A percentile compares a stretch with the other conserved stretches of the same genome.
These are phyloP conservation scores for Rhaphigaster nebulosa DNA, from an alignment of 2,888 invertebrate genomes.

Conservation along the genomic window DNA sequence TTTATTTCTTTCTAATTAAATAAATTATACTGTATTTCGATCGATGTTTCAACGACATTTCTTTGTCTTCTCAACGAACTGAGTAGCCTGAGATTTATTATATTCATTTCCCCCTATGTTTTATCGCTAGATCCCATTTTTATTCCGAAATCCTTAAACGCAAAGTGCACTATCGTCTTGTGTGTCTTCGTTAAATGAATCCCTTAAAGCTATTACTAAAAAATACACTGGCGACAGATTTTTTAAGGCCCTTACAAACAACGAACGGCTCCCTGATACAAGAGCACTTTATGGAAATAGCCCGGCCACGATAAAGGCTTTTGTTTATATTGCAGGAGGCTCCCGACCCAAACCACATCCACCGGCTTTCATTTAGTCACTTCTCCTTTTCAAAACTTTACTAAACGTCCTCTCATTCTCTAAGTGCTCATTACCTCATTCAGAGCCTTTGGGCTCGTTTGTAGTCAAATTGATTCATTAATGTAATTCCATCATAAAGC, in stretches of 20 bases:
- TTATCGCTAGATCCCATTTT: not conserved
- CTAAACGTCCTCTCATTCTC: slow-evolving; percentile 1
- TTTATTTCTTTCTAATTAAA: too few relatives aligned
- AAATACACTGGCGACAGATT: not conserved
- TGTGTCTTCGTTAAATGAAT: not conserved
- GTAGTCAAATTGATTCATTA: not conserved
- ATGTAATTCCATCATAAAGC: not conserved
- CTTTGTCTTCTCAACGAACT: too few relatives aligned
- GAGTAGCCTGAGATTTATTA: too few relatives aligned
- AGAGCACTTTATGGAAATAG: slow-evolving; percentile 39
- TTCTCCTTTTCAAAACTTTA: slow-evolving; percentile 23
- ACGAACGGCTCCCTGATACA: not conserved
- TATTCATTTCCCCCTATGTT: too few relatives aligned
- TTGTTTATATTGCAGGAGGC: slow-evolving; percentile 1
- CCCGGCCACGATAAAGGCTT: slow-evolving; percentile 15
- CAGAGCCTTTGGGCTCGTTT: not conserved
- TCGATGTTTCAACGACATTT: too few relatives aligned
- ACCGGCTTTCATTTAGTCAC: not conserved
- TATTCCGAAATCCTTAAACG: not conserved
- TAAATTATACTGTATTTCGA: too few relatives aligned
- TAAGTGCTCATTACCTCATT: not conserved
- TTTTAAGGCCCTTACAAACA: not conserved
- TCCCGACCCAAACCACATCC: not conserved
- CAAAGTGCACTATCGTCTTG: not conserved
- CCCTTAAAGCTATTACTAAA: not conserved